These are phyloP conservation scores for Leptopilina drosophilae DNA, from an alignment of 2,888 invertebrate genomes.

Conservation along the genomic window DNA sequence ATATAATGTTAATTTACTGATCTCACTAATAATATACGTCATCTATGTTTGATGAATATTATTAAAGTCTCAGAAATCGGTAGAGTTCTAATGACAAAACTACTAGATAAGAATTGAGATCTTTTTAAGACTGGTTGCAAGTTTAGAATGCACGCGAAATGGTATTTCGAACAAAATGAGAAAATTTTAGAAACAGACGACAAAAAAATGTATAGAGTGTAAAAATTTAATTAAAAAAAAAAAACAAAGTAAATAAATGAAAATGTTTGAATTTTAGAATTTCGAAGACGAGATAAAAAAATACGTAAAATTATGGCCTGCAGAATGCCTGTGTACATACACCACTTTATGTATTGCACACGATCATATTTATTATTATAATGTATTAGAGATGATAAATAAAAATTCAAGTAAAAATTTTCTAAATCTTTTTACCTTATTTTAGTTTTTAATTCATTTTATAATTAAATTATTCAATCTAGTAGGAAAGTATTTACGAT, in stretches of 20 bases:
- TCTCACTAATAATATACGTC: slow-evolving; percentile 68
- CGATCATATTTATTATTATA: slow-evolving; percentile 74
- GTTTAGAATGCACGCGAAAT: slow-evolving; percentile 66
- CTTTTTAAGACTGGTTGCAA: slow-evolving; percentile 66
- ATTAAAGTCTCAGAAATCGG: slow-evolving; percentile 54
- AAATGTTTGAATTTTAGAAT: slow-evolving; percentile 43
- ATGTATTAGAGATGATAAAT: slow-evolving; percentile 72
- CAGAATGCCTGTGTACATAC: slow-evolving; percentile 72
- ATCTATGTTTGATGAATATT: slow-evolving; percentile 50
- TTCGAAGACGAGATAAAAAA: slow-evolving; percentile 60
- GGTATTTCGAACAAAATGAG: slow-evolving; percentile 61
- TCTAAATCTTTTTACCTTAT: background rate
- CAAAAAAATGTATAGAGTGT: slow-evolving; percentile 67
- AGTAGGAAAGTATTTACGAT: too few species aligned
- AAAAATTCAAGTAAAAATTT: slow-evolving; percentile 61
- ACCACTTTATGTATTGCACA: slow-evolving; percentile 72
- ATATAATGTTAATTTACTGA: slow-evolving; percentile 74
- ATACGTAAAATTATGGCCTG: slow-evolving; percentile 73
- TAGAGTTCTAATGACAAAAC: slow-evolving; percentile 52
- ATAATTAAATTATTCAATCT: too few species aligned
- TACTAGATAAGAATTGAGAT: slow-evolving; percentile 61
- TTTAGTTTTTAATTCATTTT: too few species aligned
- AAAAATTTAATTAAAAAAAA: slow-evolving; percentile 59
- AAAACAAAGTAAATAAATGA: slow-evolving; percentile 42
- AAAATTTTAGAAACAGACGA: slow-evolving; percentile 63